Percentiles rank a stretch among this genome's conserved stretches.
phyloP scores from a whole-genome alignment of 2,888 invertebrate genomes.

The Pteria penguin region DNA sequence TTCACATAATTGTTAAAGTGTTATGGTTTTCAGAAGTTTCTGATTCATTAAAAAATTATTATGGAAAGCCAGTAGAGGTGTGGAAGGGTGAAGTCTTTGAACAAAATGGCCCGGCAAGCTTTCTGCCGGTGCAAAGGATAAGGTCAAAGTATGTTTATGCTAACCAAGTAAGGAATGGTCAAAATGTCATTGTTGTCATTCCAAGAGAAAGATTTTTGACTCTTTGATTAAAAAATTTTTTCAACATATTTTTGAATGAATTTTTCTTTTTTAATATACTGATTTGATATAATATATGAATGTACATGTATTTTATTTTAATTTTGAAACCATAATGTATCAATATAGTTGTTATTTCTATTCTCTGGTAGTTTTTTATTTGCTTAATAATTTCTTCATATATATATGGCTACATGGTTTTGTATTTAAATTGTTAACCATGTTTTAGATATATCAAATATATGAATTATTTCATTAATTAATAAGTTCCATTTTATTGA shows the following conservation, averaged over 20 bases:
- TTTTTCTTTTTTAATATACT: not conserved
- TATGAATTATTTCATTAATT: too few species aligned
- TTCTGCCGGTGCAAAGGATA: constrained; percentile 1
- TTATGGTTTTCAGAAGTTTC: not conserved
- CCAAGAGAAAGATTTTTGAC: constrained; percentile 3
- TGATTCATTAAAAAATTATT: constrained; percentile 1
- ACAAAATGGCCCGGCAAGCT: not conserved
- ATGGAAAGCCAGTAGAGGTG: constrained; percentile 9
- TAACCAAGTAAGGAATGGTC: not conserved
- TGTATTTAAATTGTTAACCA: too few species aligned
- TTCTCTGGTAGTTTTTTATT: too few species aligned
- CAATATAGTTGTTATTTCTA: too few species aligned
- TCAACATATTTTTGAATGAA: not conserved
- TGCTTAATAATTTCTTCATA: too few species aligned
- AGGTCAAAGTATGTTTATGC: not conserved
- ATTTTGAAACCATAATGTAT: not conserved
- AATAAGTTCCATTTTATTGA: too few species aligned
- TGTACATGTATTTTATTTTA: not conserved
- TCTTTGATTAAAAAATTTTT: not conserved
- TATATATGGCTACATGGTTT: too few species aligned
- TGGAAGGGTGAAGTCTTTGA: not conserved
- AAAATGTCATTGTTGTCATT: not conserved
- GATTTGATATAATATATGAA: not conserved
- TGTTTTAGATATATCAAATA: too few species aligned
- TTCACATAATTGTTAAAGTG: constrained; percentile 1